Base-by-base conservation (phyloP, 2,888 invertebrate genomes). In the Plebejus melissa region DNA sequence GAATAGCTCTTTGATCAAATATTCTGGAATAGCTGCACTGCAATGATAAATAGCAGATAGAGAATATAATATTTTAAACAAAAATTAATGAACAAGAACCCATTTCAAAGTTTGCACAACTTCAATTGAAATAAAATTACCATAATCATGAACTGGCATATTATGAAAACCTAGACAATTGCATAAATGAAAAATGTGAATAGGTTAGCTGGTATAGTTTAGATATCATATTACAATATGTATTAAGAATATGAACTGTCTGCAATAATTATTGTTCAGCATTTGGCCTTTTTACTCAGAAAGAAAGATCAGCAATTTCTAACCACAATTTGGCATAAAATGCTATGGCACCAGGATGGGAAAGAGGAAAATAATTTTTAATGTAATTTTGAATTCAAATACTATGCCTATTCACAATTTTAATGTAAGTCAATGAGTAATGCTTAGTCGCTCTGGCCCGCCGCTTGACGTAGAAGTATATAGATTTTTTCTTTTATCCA, bases 401-500 rank as follows among this genome's bases (percentile, higher is more conserved):
- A 60, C 32, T 50, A 72, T 54, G 16, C 72, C 72, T 54, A 72
- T 72, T 72, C 72, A 50, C 72, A 72, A 50, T 72, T 28, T 54
- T 54, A 54, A 54, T 72, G 28, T 13, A 22, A 16, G 22, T 72
- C 16, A 32, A 4, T 74, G 50, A 16, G n/a, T 69, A 74, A 76
- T 76, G 50, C 77, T 85, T 87, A 79, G 76, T 91, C 93, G 5
- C 84, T 86, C 77, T 95, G 95, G 0, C 97, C 97, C 0, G 98
- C 97, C 0, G 99, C 99, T 90, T 99, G 98, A 81, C 98, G 96
- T 79, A 99, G 92, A 82, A 99, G 92, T 4, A 99, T 97, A 86
- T 99, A 99, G 79, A 99, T 99, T 88, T 99, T 99, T 87, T 99
- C 99, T 89, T 99, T 99, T 77, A 99, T 98, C 99, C 99, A 99